Evolutionary conservation across 2,797 vertebrate species (phyloP), one percentile per base, ranked within the genome.

Genomic region (Vespertilio murinus): DNA sequence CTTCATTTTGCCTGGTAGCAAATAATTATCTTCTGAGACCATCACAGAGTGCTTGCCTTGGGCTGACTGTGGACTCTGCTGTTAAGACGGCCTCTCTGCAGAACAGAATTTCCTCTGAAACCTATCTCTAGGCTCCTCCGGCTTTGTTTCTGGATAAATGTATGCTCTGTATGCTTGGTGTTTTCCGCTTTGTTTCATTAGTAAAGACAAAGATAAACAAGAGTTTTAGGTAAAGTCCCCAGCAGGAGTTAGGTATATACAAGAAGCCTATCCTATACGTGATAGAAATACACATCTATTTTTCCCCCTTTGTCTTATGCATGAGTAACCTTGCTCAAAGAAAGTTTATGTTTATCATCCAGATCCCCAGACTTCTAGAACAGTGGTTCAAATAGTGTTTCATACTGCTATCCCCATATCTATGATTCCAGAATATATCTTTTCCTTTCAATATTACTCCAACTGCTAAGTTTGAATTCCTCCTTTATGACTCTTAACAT

Each of bases 401-500:
- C 78, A 73, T 30, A 69, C 4, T 80, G 33, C 40, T 87, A 80
- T 23, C 8, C 9, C n/a, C 47, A 8, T 22, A 42, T 59, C 73
- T 71, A 59, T 79, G 52, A 91, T 47, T 54, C 22, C 70, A 82
- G 70, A 91, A 38, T 69, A 3, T 35, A 38, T 64, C 42, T 85
- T 70, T 93, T 61, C 35, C n/a, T 90, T 90, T 73, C 64, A 90
- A n/a, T 84, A 75, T 70, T 54, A 70, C 49, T 79, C 42, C 17
- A 88, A 70, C 30, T 77, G 73, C n/a, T 82, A 85, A 75, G 17
- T 91, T 61, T 84, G 52, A 83, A 73, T 81, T 75, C 80, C 79
- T 65, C 42, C 67, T 74, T 81, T 70, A 30, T 84, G 83, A 73
- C 16, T 88, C 47, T 78, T 89, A 59, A 67, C 30, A 47, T 56